Evolutionary conservation across 2,888 invertebrate genomes (phyloP).

Genomic region (Ariolimax columbianus): DNA sequence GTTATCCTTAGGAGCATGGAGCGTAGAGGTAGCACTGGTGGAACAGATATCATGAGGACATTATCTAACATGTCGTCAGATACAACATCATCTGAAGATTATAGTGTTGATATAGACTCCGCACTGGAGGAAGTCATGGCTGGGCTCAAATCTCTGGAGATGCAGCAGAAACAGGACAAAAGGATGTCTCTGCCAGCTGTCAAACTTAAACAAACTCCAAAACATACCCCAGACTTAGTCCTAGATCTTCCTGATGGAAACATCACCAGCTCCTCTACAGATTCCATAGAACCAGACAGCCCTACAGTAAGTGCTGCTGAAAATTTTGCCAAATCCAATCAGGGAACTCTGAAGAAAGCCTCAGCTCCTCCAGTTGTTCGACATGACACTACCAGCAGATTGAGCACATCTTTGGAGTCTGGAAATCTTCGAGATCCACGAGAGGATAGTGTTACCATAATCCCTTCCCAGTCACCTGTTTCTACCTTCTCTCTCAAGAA

Average conservation of each 20-base stretch:
- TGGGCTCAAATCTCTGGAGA: slow-evolving; percentile 75
- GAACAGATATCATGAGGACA: not conserved
- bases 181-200: slow-evolving; percentile 70
- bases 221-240: slow-evolving; percentile 78
- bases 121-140: slow-evolving; percentile 79
- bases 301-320: slow-evolving; percentile 84
- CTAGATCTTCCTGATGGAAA: slow-evolving; percentile 76
- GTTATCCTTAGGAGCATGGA: not conserved
- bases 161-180: slow-evolving; percentile 73
- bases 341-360: slow-evolving; percentile 86
- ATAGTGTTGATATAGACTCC: slow-evolving; percentile 73
- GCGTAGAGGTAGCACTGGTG: slow-evolving; percentile 12
- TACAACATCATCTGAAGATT: slow-evolving; percentile 44
- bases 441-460: slow-evolving; percentile 13
- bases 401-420: slow-evolving; percentile 54
- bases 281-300: slow-evolving; percentile 70
- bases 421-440: slow-evolving; percentile 40
- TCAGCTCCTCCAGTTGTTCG: slow-evolving; percentile 55
- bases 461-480: slow-evolving; percentile 40
- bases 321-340: slow-evolving; percentile 88
- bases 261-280: slow-evolving; percentile 68
- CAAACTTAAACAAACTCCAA: slow-evolving; percentile 69
- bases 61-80: slow-evolving; percentile 16
- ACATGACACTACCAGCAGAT: slow-evolving; percentile 44
- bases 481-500: slow-evolving; percentile 55